Evolutionary conservation across 2,888 invertebrate species (phyloP).

Genomic region (Coelinius sp.): DNA sequence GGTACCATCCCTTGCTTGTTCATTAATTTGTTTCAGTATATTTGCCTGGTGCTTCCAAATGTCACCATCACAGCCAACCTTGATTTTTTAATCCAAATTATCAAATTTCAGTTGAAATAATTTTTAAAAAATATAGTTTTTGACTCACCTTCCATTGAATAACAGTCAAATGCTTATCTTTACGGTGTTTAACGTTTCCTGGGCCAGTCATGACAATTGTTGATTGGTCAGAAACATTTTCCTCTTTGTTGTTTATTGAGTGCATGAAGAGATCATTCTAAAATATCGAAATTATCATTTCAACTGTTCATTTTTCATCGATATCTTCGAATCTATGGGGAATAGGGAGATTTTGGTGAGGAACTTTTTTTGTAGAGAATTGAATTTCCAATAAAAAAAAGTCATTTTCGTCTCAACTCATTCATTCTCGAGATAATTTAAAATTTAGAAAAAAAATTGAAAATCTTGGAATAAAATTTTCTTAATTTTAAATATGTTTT

Average conservation of each 20-base stretch:
- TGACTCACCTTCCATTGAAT: constrained; percentile 72
- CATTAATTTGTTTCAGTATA: constrained; percentile 78
- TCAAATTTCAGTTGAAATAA: background rate
- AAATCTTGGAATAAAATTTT: no score
- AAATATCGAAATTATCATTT: constrained; percentile 49
- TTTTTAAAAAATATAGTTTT: background rate
- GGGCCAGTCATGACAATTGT: constrained; percentile 73
- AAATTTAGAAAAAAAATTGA: no score
- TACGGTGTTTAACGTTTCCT: constrained; percentile 71
- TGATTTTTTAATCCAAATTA: background rate
- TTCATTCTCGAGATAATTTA: no score
- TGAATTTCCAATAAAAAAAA: no score
- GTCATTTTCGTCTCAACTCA: no score
- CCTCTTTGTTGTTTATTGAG: constrained; percentile 70
- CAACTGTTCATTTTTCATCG: no score
- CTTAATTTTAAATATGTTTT: no score
- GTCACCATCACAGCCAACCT: constrained; percentile 84
- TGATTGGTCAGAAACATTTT: constrained; percentile 56
- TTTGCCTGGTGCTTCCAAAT: constrained; percentile 79
- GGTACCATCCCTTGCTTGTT: constrained; percentile 81
- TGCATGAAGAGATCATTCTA: constrained; percentile 74
- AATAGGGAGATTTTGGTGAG: no score
- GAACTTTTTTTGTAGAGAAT: no score
- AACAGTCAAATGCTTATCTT: constrained; percentile 70
- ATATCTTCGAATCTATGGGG: no score